Evolutionary conservation across 2,888 invertebrate species (phyloP).

Genomic region (Phytoseiulus persimilis): DNA sequence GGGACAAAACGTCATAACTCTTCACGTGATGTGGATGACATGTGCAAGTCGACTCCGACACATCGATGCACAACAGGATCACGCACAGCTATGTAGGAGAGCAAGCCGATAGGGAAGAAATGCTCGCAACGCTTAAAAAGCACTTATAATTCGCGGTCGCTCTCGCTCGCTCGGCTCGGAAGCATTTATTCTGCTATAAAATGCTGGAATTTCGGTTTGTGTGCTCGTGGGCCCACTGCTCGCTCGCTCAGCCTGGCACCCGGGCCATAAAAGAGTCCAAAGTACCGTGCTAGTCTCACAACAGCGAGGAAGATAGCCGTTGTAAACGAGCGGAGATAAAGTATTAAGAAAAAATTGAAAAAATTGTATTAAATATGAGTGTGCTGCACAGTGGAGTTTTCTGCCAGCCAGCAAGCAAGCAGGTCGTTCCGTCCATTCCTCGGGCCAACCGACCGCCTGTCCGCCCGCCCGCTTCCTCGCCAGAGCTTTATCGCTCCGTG

Average conservation of each 20-base stretch:
- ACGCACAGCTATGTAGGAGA: background rate
- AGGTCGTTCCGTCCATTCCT: background rate
- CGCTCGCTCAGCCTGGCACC: background rate
- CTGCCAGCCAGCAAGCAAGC: background rate
- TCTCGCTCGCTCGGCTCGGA: background rate
- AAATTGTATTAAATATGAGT: conserved; percentile 5
- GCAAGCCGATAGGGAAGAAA: background rate
- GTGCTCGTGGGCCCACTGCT: background rate
- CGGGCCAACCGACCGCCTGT: background rate
- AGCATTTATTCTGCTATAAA: conserved; percentile 5
- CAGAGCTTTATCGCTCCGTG: background rate
- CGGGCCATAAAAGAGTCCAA: background rate
- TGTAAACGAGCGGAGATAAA: background rate
- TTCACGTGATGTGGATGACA: too few species aligned
- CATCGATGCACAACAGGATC: background rate
- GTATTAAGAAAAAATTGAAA: background rate
- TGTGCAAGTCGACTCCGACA: background rate
- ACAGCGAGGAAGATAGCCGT: background rate
- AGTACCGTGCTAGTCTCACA: background rate
- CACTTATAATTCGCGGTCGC: background rate
- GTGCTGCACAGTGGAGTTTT: background rate
- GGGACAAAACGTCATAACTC: too few species aligned
- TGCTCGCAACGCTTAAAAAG: background rate
- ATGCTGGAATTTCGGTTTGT: background rate
- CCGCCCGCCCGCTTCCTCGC: background rate